phyloP scores from a whole-genome alignment of 2,888 invertebrate genomes.

The Drosophila meridionalis region DNA sequence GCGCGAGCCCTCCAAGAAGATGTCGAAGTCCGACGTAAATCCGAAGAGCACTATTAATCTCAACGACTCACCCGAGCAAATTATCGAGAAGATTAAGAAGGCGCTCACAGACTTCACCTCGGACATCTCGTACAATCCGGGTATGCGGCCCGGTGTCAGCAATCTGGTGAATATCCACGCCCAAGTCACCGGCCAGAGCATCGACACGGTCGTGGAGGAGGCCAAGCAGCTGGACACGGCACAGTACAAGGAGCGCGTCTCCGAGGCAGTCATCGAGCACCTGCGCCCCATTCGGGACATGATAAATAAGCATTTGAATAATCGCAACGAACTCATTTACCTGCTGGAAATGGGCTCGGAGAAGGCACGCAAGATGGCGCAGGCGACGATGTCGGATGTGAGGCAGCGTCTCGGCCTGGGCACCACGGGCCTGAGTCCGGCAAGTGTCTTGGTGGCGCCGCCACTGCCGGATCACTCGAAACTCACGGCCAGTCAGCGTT shows the following conservation, averaged over 20 bases:
- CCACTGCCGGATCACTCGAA: conserved; percentile 46
- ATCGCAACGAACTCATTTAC: conserved; percentile 88
- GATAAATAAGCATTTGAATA: conserved; percentile 87
- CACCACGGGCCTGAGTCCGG: conserved; percentile 38
- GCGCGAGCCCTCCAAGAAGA: conserved; percentile 94
- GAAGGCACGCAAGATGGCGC: conserved; percentile 88
- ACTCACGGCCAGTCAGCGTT: conserved; percentile 54
- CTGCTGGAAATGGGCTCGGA: conserved; percentile 88
- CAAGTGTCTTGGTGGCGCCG: conserved; percentile 49
- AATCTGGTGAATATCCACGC: conserved; percentile 95
- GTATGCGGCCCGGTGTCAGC: conserved; percentile 92
- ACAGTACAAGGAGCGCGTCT: conserved; percentile 90
- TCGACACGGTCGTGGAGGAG: conserved; percentile 90
- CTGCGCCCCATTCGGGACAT: conserved; percentile 89
- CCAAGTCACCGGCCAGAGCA: conserved; percentile 88
- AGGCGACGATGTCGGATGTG: conserved; percentile 88
- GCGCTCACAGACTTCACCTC: conserved; percentile 96
- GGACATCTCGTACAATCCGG: conserved; percentile 92
- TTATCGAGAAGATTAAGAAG: conserved; percentile 91
- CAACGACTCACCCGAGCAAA: conserved; percentile 89
- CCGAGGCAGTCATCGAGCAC: conserved; percentile 90
- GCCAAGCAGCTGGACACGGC: conserved; percentile 89
- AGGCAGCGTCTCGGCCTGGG: conserved; percentile 87
- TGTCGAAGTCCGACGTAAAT: conserved; percentile 98
- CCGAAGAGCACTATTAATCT: conserved; percentile 92